phyloP scores from a whole-genome alignment of 2,888 invertebrate genomes.

The Eurois occulta region DNA sequence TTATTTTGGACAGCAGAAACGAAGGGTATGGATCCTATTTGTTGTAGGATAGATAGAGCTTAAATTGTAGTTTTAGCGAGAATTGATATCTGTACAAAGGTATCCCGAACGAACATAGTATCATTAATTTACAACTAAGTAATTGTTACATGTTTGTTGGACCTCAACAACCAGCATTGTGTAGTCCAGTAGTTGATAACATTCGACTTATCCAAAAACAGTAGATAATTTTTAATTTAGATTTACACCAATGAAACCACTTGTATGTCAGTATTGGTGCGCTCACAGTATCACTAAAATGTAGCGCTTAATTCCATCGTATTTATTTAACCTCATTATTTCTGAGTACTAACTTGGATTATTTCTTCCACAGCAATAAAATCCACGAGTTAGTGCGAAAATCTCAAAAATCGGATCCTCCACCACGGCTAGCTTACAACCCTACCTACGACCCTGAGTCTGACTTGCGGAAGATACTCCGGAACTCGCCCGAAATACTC shows the following conservation, averaged over 20 bases:
- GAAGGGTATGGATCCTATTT: conserved; percentile 76
- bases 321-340: background rate
- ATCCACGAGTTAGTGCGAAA: conserved; percentile 87
- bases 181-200: background rate
- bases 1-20: conserved; percentile 74
- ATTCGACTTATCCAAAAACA: background rate
- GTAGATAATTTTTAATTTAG: conserved; percentile 10
- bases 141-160: background rate
- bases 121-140: background rate
- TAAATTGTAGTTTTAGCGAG: background rate
- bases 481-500: conserved; percentile 87
- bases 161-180: conserved; percentile 12
- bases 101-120: background rate
- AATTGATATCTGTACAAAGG: background rate
- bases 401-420: conserved; percentile 81
- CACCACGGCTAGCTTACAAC: conserved; percentile 80
- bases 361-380: conserved; percentile 82
- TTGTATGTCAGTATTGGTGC: background rate
- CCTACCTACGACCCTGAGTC: conserved; percentile 85
- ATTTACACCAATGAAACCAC: conserved; percentile 10
- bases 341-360: conserved; percentile 10
- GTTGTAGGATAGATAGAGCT: conserved; percentile 13
- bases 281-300: conserved; percentile 3
- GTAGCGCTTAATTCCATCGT: background rate
- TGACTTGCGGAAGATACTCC: conserved; percentile 86